Evolutionary conservation across 2,797 vertebrate species (phyloP), one percentile per base, ranked within the genome.

Genomic region (Enteromius radiatus): DNA sequence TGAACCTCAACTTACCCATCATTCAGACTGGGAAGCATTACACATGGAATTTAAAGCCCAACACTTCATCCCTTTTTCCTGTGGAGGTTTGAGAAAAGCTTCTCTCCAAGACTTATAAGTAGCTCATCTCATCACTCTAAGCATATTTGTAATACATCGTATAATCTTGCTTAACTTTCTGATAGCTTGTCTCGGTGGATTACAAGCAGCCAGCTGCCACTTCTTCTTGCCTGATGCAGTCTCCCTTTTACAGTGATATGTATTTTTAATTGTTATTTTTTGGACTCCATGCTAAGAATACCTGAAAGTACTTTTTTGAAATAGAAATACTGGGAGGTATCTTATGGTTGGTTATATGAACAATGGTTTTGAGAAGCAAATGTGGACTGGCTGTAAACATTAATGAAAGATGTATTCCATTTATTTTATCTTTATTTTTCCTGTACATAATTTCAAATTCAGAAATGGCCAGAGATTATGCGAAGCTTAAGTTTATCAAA

Each of bases 111-210:
- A 88, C 41, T 85, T 88, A 87, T 75, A 86, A 87, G 89, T 85
- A 89, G 86, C 52, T 78, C 88, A 86, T 76, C 80, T 71, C 36
- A 86, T 91, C 80, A 88, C 64, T 88, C 80, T 81, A 76, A 87
- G 80, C 83, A 52, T 88, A 84, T 89, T 82, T 87, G 82, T 85
- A 81, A 90, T 78, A 81, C 79, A 85, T 82, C 82, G 77, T 81
- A 84, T 88, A 89, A 90, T 87, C 89, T 82, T 47, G 69, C 83
- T 88, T 82, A 87, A 88, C 87, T 86, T 88, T 81, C 82, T 85
- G 84, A 86, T 89, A 88, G 83, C 81, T 83, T 70, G 49, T 52
- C 85, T 80, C 69, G 31, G 78, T 12, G 19, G 87, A 88, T 89
- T 84, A 90, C 63, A 19, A 43, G 28, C 65, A 79, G 43, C 26